These are phyloP conservation scores for Gnathonemus longibarbis DNA, from an alignment of 2,113 vertebrate genomes.

Conservation along the genomic window DNA sequence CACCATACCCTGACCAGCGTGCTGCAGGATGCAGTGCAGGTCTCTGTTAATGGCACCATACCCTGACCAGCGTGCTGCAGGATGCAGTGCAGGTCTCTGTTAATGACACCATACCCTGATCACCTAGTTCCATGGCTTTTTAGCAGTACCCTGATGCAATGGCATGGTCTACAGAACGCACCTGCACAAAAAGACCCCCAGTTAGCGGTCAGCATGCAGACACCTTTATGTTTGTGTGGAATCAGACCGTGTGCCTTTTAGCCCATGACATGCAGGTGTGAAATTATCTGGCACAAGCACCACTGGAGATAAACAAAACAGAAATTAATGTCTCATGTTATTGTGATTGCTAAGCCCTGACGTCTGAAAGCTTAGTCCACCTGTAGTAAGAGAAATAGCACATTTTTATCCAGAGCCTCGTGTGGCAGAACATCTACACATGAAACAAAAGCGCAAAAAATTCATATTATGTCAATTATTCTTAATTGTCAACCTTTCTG, in stretches of 20 bases:
- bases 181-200: not conserved
- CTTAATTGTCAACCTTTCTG: not conserved
- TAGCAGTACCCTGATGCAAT: not conserved
- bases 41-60: too few relatives aligned
- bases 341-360: not conserved
- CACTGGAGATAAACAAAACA: not conserved
- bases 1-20: too few relatives aligned
- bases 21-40: too few relatives aligned
- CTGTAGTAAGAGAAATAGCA: not conserved
- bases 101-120: too few relatives aligned
- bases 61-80: too few relatives aligned
- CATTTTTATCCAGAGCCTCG: not conserved
- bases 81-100: too few relatives aligned
- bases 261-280: not conserved
- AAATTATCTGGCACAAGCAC: not conserved
- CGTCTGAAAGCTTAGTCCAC: not conserved
- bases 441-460: not conserved
- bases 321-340: not conserved
- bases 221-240: not conserved
- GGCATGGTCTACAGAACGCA: not conserved
- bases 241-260: not conserved
- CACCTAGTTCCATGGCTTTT: not conserved
- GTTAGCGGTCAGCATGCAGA: not conserved
- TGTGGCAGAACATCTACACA: not conserved
- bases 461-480: not conserved